phyloP scores from a whole-genome alignment of 2,797 vertebrate species.

The Enteromius paludinosus region DNA sequence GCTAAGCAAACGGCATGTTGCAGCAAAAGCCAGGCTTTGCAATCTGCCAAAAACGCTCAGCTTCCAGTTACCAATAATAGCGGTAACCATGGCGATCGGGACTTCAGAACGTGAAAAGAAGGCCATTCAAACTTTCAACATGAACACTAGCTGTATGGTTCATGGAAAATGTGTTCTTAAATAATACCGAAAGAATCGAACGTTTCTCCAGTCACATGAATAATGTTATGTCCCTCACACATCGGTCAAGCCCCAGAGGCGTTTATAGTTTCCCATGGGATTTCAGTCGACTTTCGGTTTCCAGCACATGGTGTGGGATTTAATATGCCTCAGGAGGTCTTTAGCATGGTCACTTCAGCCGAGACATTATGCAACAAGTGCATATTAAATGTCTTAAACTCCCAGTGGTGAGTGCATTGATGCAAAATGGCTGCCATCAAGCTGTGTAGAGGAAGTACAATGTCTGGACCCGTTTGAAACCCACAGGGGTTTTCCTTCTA shows the following conservation, averaged over 20 bases:
- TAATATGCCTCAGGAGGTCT: conserved; percentile 66
- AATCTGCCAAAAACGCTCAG: conserved; percentile 45
- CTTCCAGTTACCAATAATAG: conserved; percentile 55
- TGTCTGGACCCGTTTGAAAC: neutral
- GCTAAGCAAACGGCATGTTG: conserved; percentile 6
- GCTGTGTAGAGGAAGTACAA: neutral
- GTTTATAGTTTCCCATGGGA: conserved; percentile 62
- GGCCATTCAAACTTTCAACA: conserved; percentile 63
- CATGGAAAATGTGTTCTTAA: neutral
- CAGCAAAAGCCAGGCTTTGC: conserved; percentile 37
- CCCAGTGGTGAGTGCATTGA: neutral
- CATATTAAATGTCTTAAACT: conserved; percentile 28
- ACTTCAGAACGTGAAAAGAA: conserved; percentile 64
- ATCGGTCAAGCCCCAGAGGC: conserved; percentile 55
- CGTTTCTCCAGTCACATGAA: conserved; percentile 42
- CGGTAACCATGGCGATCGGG: conserved; percentile 72
- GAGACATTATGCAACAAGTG: conserved; percentile 63
- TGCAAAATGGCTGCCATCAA: conserved; percentile 24
- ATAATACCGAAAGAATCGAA: neutral
- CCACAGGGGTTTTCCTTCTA: neutral
- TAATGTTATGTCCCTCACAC: conserved; percentile 58
- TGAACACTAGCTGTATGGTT: neutral
- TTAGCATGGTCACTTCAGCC: conserved; percentile 51
- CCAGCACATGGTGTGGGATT: conserved; percentile 65
- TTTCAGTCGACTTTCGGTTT: conserved; percentile 67